phyloP scores from a whole-genome alignment of 2,797 vertebrate genomes.

The Odontamblyopus lacepedii region DNA sequence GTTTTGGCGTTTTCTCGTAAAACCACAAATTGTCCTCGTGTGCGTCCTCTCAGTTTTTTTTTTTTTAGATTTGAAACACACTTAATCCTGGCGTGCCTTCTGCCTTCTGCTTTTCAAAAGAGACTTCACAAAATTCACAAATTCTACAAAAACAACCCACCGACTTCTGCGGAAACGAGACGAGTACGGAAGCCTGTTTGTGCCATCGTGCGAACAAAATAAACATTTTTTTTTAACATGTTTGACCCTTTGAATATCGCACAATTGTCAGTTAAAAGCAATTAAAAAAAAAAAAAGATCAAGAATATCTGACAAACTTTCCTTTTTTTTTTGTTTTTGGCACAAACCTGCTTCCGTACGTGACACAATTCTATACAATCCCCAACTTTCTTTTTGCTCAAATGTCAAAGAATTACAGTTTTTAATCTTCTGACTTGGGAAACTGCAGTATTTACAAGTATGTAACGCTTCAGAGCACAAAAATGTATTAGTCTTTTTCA shows the following conservation, averaged over 20 bases:
- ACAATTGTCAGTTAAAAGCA: background rate
- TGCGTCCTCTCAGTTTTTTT: background rate
- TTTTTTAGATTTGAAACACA: background rate
- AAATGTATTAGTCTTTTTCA: conserved; percentile 45
- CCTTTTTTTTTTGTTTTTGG: background rate
- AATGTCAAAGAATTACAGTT: background rate
- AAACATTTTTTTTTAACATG: background rate
- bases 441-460: conserved; percentile 45
- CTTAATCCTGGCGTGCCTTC: conserved; percentile 59
- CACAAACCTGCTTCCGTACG: background rate
- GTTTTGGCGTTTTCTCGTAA: conserved; percentile 11
- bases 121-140: conserved; percentile 21
- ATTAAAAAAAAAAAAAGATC: background rate
- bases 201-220: background rate
- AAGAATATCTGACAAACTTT: too few species aligned
- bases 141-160: background rate
- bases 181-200: background rate
- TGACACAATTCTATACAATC: too few species aligned
- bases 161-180: too few species aligned
- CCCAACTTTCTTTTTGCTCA: background rate
- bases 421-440: background rate
- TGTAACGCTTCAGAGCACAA: conserved; percentile 35
- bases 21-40: conserved; percentile 2
- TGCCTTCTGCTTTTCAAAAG: conserved; percentile 59
- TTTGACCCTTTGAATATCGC: background rate